Evolutionary conservation across 1,140 invertebrate species (phyloP).

Genomic region (Musca vetustissima): DNA sequence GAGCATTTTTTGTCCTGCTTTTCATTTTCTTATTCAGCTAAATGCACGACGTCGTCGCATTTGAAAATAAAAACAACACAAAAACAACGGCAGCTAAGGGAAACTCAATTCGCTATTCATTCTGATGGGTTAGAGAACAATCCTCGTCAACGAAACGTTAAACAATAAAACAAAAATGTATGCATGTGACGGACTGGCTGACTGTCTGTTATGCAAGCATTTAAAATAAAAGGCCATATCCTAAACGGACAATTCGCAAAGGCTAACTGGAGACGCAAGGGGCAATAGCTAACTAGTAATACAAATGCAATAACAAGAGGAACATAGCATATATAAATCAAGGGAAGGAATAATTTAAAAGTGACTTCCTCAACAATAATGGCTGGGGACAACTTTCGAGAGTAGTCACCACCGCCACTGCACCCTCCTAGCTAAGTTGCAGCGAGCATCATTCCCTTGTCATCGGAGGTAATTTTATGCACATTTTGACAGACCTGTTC

Average conservation of each 20-base stretch:
- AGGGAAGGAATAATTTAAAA: slow-evolving; percentile 24
- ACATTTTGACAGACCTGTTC: slow-evolving; percentile 23
- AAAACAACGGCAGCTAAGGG: neutral
- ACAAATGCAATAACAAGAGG: too few relatives aligned
- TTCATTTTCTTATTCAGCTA: neutral
- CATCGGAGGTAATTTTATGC: slow-evolving; percentile 12
- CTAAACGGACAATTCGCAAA: too few relatives aligned
- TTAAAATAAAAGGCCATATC: slow-evolving; percentile 13
- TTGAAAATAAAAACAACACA: neutral
- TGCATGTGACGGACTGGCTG: too few relatives aligned
- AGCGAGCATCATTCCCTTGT: neutral
- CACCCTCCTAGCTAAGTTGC: too few relatives aligned
- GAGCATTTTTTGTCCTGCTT: neutral
- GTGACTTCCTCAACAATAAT: slow-evolving; percentile 16
- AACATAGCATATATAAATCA: slow-evolving; percentile 11
- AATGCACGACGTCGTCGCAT: neutral
- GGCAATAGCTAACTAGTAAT: too few relatives aligned
- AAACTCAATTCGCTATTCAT: too few relatives aligned
- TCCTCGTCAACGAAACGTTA: too few relatives aligned
- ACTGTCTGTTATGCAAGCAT: slow-evolving; percentile 13
- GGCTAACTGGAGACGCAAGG: too few relatives aligned
- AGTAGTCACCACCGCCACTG: too few relatives aligned
- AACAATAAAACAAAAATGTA: too few relatives aligned
- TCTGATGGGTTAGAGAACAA: slow-evolving; percentile 15
- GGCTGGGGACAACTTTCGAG: neutral